phyloP scores from a whole-genome alignment of 1,140 invertebrate species.

The Euwallacea fornicatus region DNA sequence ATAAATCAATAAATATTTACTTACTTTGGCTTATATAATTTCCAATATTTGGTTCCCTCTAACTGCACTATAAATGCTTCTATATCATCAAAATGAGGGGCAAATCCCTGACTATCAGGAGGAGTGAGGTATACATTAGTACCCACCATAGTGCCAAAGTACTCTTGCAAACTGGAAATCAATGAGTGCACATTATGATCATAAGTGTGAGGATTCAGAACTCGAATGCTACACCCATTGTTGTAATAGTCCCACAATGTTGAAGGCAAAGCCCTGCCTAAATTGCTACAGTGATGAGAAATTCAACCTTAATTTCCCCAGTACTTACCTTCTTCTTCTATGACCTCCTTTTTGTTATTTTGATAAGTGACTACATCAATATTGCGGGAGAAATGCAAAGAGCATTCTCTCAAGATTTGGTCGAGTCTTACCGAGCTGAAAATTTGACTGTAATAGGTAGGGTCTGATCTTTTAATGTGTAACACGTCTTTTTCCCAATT shows the following conservation, averaged over 20 bases:
- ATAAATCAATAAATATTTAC: neutral
- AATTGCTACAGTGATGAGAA: neutral
- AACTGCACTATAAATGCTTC: conserved; percentile 97
- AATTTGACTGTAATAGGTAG: conserved; percentile 71
- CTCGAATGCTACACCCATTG: conserved; percentile 86
- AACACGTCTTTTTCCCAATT: conserved; percentile 83
- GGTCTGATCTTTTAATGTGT: conserved; percentile 67
- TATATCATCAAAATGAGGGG: conserved; percentile 98
- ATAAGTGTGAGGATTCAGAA: conserved; percentile 94
- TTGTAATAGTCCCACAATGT: conserved; percentile 90
- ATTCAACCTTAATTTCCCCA: too few species aligned
- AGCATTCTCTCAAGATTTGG: conserved; percentile 71
- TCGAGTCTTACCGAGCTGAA: conserved; percentile 79
- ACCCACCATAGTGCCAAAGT: conserved; percentile 90
- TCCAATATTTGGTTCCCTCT: conserved; percentile 95
- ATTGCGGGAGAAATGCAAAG: conserved; percentile 82
- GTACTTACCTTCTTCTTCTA: conserved; percentile 71
- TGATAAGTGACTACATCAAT: conserved; percentile 87
- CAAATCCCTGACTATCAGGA: conserved; percentile 93
- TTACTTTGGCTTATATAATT: conserved; percentile 77
- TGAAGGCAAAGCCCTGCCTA: conserved; percentile 63
- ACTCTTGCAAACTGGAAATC: conserved; percentile 86
- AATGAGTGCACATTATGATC: conserved; percentile 63
- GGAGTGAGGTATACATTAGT: conserved; percentile 97
- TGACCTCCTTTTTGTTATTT: conserved; percentile 78